A percentile compares a stretch with the other conserved stretches of the same genome.
These are phyloP conservation scores for Alauda arvensis DNA, from an alignment of 2,797 vertebrate genomes.

Conservation along the genomic window DNA sequence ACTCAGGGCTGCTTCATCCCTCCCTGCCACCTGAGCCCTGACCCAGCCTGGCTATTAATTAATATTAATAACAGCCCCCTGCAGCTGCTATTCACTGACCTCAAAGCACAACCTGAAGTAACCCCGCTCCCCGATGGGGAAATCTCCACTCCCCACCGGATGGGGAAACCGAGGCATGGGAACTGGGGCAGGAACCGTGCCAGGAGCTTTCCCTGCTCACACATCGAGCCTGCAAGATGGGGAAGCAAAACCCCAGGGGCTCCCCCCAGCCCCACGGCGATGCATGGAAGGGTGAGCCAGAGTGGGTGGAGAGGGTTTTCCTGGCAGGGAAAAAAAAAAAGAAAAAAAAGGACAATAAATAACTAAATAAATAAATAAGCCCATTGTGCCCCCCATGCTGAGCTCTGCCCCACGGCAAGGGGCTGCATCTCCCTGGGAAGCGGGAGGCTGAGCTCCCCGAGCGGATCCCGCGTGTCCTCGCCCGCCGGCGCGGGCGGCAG, in stretches of 20 bases:
- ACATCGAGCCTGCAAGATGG: neutral
- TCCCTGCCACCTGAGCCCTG: neutral
- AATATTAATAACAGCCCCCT: neutral
- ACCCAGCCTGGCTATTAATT: neutral
- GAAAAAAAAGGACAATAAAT: fast-evolving
- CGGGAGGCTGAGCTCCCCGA: neutral
- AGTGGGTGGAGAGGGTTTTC: neutral
- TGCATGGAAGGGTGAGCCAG: fast-evolving
- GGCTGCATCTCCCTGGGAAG: neutral
- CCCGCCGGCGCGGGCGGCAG: neutral
- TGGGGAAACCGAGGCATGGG: slow-evolving; percentile 22
- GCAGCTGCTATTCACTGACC: neutral
- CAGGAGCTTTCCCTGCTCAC: neutral
- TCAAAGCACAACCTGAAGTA: slow-evolving; percentile 4
- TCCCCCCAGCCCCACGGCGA: neutral
- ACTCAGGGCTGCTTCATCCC: slow-evolving; percentile 2
- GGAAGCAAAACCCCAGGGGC: neutral
- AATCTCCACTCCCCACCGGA: neutral
- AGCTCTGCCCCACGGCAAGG: neutral
- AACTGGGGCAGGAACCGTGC: neutral
- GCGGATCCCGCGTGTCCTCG: neutral
- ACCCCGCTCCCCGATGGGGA: neutral
- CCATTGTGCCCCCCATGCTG: neutral
- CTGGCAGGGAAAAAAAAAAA: fast-evolving
- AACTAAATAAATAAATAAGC: neutral